A percentile compares a stretch with the other conserved stretches of the same genome.
These are phyloP conservation scores for Melanostigma gelatinosum DNA, from an alignment of 2,113 vertebrate genomes.

Conservation along the genomic window DNA sequence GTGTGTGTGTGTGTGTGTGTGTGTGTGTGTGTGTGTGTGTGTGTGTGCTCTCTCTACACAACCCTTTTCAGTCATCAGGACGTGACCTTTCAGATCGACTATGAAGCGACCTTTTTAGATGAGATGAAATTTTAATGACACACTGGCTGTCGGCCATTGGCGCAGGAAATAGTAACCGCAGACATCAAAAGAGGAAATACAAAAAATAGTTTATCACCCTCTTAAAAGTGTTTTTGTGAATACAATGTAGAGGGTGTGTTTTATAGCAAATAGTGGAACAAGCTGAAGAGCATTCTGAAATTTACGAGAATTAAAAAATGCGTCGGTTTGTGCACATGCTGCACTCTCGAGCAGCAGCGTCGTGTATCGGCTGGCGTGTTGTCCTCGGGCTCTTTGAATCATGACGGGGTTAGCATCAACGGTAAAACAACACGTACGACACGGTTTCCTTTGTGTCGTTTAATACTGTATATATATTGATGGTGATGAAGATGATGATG, in stretches of 20 bases:
- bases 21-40: background rate
- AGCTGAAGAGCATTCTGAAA: background rate
- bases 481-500: background rate
- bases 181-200: background rate
- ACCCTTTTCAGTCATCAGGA: background rate
- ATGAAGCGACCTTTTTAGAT: slow-evolving; percentile 39
- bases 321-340: slow-evolving; percentile 25
- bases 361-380: background rate
- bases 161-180: slow-evolving; percentile 5
- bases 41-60: background rate
- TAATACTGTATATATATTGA: background rate
- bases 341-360: background rate
- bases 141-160: background rate
- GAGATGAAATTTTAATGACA: slow-evolving; percentile 51
- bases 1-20: background rate
- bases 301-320: background rate
- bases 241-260: background rate
- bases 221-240: background rate
- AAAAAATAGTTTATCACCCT: background rate
- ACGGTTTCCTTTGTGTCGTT: background rate
- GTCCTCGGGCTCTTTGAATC: background rate
- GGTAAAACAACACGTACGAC: background rate
- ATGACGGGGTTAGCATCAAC: background rate
- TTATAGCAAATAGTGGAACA: background rate
- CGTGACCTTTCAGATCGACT: slow-evolving; percentile 31